phyloP scores from a whole-genome alignment of 1,140 invertebrate genomes.

The Drosophila pseudoobscura region DNA sequence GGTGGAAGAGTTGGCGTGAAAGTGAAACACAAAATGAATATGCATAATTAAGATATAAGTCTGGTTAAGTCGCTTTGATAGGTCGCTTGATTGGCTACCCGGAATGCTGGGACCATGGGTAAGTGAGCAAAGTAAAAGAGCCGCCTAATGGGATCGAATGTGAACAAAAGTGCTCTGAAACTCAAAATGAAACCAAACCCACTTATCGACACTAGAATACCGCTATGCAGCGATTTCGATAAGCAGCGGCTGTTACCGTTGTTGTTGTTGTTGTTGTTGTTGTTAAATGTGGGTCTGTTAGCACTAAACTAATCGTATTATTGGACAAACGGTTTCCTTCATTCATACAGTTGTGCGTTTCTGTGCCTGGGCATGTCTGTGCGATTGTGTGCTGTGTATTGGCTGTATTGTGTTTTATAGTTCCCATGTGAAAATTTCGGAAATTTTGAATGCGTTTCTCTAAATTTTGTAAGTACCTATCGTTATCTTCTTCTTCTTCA shows the following conservation, averaged over 20 bases:
- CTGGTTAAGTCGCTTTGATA: neutral
- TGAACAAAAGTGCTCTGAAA: no score
- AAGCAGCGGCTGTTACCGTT: no score
- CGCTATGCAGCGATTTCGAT: no score
- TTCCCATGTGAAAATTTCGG: constrained; percentile 6
- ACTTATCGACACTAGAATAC: no score
- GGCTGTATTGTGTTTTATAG: constrained; percentile 18
- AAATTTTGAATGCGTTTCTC: constrained; percentile 24
- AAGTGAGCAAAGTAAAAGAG: neutral
- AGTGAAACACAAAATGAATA: constrained; percentile 60
- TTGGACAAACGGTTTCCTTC: no score
- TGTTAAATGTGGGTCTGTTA: no score
- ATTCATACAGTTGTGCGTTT: neutral
- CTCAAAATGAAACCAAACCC: no score
- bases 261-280: no score
- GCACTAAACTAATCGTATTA: no score
- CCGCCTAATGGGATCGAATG: no score
- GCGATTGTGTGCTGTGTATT: constrained; percentile 11
- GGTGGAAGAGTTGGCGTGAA: constrained; percentile 41
- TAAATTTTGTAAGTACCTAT: constrained; percentile 58
- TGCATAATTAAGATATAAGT: constrained; percentile 29
- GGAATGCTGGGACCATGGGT: neutral
- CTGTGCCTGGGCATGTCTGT: neutral
- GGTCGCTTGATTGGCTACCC: constrained; percentile 1
- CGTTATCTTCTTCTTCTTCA: constrained; percentile 61